Conservation (phyloP, 2,797 vertebrate species). For the Lithobates sylvaticus region DNA sequence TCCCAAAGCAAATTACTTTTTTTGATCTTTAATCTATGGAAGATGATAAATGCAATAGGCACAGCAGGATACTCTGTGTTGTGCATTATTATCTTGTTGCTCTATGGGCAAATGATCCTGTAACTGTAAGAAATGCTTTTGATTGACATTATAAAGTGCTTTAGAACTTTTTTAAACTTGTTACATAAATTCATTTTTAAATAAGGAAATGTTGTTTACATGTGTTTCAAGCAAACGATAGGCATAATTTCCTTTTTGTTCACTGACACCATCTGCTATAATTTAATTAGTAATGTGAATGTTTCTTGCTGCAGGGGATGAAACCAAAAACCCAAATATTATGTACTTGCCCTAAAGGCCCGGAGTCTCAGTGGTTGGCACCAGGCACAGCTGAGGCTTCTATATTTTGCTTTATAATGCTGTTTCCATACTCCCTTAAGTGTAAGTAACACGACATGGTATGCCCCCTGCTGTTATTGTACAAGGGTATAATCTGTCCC, state of each 20-base stretch:
- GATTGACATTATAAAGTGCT: conserved; percentile 38
- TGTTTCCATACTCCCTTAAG: no score
- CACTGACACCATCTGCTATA: neutral
- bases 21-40: conserved; percentile 55
- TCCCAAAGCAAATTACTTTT: conserved; percentile 56
- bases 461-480: no score
- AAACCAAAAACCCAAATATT: no score
- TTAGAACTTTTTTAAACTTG: conserved; percentile 32
- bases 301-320: neutral
- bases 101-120: conserved; percentile 48
- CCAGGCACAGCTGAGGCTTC: no score
- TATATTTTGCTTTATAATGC: no score
- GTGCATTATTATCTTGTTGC: conserved; percentile 55
- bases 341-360: no score
- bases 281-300: neutral
- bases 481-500: no score
- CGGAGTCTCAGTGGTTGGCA: no score
- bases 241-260: neutral
- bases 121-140: conserved; percentile 48
- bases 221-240: neutral
- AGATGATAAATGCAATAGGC: conserved; percentile 54
- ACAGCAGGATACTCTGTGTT: conserved; percentile 49
- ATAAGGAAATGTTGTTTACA: conserved; percentile 7
- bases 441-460: no score
- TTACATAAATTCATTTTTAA: neutral